These are phyloP conservation scores for Melanotaenia pygmaea DNA, from an alignment of 2,797 vertebrate genomes.

Conservation along the genomic window DNA sequence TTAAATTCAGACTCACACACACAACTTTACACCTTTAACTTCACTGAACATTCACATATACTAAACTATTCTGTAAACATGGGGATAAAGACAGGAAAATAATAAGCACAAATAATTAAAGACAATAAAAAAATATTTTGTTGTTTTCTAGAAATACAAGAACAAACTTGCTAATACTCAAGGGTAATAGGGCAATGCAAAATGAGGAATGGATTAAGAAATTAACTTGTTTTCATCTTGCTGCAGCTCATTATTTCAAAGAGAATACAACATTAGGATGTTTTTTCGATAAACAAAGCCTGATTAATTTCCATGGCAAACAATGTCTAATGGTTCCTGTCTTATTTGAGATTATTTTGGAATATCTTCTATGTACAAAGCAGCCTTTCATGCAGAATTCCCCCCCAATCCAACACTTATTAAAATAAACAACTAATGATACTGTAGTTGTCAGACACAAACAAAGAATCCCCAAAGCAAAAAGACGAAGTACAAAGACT, in stretches of 20 bases:
- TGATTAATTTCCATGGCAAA: conserved; percentile 82
- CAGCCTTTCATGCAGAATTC: conserved; percentile 61
- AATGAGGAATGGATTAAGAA: conserved; percentile 76
- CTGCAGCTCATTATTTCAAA: conserved; percentile 86
- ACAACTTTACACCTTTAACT: conserved; percentile 6
- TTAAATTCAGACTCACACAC: background rate
- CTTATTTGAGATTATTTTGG: conserved; percentile 74
- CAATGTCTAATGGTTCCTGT: conserved; percentile 77
- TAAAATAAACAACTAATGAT: conserved; percentile 64
- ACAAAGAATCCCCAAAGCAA: conserved; percentile 66
- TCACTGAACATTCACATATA: conserved; percentile 12
- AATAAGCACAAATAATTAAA: conserved; percentile 49
- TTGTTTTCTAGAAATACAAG: conserved; percentile 63
- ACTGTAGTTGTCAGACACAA: conserved; percentile 57
- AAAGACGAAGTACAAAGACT: conserved; percentile 60
- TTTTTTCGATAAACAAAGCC: conserved; percentile 80
- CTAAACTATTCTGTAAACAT: conserved; percentile 12
- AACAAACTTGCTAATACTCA: conserved; percentile 70
- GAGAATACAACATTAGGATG: conserved; percentile 84
- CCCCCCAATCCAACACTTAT: conserved; percentile 55
- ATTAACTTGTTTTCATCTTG: conserved; percentile 83
- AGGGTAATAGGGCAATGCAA: conserved; percentile 80
- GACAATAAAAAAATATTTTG: conserved; percentile 56
- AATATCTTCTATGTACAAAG: conserved; percentile 70
- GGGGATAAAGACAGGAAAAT: conserved; percentile 26